Evolutionary conservation across 1,140 invertebrate genomes (phyloP), one percentile per base, ranked within the genome.

Genomic region (Drosophila serrata): DNA sequence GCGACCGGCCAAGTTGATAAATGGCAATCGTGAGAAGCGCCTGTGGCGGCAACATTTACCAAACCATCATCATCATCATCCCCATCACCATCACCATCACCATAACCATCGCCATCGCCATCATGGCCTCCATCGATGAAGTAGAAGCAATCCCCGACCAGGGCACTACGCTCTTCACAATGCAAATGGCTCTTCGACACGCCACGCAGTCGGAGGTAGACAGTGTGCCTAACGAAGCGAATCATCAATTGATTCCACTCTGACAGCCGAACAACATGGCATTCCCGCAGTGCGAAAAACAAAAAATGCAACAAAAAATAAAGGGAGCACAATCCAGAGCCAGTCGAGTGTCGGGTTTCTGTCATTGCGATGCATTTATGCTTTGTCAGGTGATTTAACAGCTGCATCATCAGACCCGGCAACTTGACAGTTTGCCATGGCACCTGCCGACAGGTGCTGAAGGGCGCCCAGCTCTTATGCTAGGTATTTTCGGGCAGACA

Each of bases 91-190:
- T 59, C 56, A 45, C 61, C 73, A 46, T 75, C 39, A 37, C 17
- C 67, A 53, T 59, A 48, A 45, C 61, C 73, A 46, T 75, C 39
- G 33, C 17, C 67, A 46, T 74, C 62, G 37, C 48, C 74, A 56
- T 56, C 29, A 24, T 65, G 22, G 31, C 22, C n/a, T 55, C 56
- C 42, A 61, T 29, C 29, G 68, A 17, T 42, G 27, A 53, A 46
- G 39, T 39, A 24, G 48, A 19, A 35, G 51, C 31, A 29, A 6
- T 31, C 48, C 27, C n/a, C 11, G n/a, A n/a, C n/a, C n/a, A n/a
- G n/a, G n/a, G n/a, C n/a, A n/a, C n/a, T n/a, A n/a, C n/a, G 22
- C 85, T 81, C 85, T 90, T 90, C 80, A 90, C 74, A 86, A 90
- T 88, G 84, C 84, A 90, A 88, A 88, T 88, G 76, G 68, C 85